phyloP scores from a whole-genome alignment of 2,888 invertebrate species.

The Perdita meconis region DNA sequence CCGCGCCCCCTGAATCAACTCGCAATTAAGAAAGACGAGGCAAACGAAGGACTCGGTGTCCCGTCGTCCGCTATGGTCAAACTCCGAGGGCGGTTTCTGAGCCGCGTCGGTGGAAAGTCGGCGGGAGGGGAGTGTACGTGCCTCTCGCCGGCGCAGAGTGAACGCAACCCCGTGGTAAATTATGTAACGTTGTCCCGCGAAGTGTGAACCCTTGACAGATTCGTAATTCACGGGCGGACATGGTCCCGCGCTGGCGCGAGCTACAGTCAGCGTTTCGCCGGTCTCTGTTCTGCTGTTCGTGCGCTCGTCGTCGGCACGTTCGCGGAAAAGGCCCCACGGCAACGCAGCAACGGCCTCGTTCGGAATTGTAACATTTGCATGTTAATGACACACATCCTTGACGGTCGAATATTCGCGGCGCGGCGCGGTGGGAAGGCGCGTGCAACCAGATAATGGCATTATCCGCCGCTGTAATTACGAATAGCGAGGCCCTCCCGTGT shows the following conservation, averaged over 20 bases:
- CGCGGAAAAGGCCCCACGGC: conserved; percentile 10
- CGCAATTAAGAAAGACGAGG: conserved; percentile 1
- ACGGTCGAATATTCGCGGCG: conserved; percentile 44
- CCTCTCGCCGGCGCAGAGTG: conserved; percentile 13
- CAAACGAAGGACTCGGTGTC: neutral
- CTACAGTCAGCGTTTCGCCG: conserved; percentile 35
- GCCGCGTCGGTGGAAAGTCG: conserved; percentile 42
- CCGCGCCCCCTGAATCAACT: neutral
- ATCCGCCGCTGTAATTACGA: conserved; percentile 30
- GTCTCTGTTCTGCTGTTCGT: conserved; percentile 1
- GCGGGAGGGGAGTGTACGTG: neutral
- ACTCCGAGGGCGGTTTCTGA: conserved; percentile 23
- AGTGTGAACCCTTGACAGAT: conserved; percentile 50
- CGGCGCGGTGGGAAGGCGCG: conserved; percentile 13
- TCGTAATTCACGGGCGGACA: conserved; percentile 53
- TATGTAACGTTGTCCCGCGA: conserved; percentile 40
- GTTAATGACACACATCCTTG: conserved; percentile 39
- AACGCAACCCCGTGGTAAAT: conserved; percentile 44
- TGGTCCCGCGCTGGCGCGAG: neutral
- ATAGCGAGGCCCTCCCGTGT: conserved; percentile 8
- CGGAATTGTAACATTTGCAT: conserved; percentile 41
- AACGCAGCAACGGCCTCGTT: neutral
- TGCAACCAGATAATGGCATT: conserved; percentile 32
- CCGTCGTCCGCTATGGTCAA: neutral
- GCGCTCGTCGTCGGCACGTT: neutral